Conservation (phyloP, 2,888 invertebrate genomes). For the Rhaphigaster nebulosa region DNA sequence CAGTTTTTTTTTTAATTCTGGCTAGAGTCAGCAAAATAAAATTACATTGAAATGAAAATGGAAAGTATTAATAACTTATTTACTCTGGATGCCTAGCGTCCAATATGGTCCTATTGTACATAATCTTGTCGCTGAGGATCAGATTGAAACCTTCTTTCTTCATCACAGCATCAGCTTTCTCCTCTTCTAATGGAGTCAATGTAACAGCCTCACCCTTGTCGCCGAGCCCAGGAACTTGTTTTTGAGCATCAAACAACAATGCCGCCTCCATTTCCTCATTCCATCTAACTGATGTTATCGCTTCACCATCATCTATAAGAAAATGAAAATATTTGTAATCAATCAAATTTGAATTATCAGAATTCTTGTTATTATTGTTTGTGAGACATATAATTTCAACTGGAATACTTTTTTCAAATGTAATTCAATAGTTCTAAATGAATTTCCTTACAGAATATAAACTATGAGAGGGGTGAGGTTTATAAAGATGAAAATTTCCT, state of each 20-base stretch:
- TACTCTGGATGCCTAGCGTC: conserved; percentile 72
- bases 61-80: conserved; percentile 53
- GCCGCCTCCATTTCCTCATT: conserved; percentile 49
- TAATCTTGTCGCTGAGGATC: conserved; percentile 88
- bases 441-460: neutral
- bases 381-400: neutral
- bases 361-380: neutral
- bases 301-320: conserved; percentile 54
- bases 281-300: conserved; percentile 27
- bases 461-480: no score
- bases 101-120: conserved; percentile 84
- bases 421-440: neutral
- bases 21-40: no score
- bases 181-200: conserved; percentile 76
- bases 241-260: conserved; percentile 72
- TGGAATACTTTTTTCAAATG: neutral
- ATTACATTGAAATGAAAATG: neutral
- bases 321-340: neutral
- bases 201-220: conserved; percentile 78
- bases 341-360: neutral
- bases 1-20: neutral
- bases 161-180: conserved; percentile 77
- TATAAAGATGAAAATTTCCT: no score
- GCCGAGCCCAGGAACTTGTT: conserved; percentile 79
- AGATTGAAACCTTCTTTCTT: conserved; percentile 90